Conservation (phyloP, 2,113 vertebrate species). For the Speoplatyrhinus poulsoni region DNA sequence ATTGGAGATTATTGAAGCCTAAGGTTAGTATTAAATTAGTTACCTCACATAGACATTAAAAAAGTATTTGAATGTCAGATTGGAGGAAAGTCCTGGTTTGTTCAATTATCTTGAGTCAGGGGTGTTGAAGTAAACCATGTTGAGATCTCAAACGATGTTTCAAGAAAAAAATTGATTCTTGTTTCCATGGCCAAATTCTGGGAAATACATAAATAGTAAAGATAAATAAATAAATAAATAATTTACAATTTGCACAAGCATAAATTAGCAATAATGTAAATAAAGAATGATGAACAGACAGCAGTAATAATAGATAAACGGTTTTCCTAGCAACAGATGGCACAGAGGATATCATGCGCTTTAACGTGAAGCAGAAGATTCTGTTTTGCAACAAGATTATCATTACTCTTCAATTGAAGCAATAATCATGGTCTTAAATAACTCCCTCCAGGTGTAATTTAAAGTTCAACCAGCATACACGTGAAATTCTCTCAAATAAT, state of each 20-base stretch:
- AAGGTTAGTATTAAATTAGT: constrained; percentile 4
- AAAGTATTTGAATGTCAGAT: background rate
- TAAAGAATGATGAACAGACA: background rate
- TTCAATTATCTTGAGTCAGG: background rate
- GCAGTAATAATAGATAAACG: background rate
- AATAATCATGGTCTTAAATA: background rate
- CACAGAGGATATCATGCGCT: background rate
- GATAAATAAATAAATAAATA: background rate
- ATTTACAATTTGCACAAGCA: background rate
- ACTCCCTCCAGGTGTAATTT: background rate
- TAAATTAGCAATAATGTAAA: background rate
- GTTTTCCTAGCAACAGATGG: background rate
- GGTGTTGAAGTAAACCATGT: background rate
- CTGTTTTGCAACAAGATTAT: background rate
- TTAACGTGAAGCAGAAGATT: background rate
- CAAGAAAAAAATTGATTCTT: constrained; percentile 1
- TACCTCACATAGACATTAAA: background rate
- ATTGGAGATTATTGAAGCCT: background rate
- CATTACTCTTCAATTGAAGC: background rate
- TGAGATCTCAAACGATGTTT: background rate
- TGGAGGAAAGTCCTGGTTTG: background rate
- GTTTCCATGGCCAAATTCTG: constrained; percentile 35
- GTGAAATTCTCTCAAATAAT: background rate
- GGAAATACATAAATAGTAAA: background rate
- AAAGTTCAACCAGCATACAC: background rate